phyloP scores from a whole-genome alignment of 2,797 vertebrate genomes.

The Argyrosomus regius region DNA sequence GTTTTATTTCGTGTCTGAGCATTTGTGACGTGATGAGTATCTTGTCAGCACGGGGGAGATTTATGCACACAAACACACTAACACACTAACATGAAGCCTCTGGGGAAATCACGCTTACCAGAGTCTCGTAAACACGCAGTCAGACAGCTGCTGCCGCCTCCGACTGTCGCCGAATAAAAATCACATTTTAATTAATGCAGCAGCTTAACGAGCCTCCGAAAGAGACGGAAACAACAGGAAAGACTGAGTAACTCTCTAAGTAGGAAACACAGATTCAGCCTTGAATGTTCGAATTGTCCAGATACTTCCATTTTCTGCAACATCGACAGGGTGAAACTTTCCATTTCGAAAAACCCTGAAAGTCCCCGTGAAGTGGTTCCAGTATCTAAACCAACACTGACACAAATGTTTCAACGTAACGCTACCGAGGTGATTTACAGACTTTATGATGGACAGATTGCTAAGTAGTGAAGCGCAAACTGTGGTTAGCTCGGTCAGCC shows the following conservation, averaged over 20 bases:
- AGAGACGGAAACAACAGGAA: slow-evolving; percentile 23
- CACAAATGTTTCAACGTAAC: no score
- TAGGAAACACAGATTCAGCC: neutral
- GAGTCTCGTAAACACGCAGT: slow-evolving; percentile 60
- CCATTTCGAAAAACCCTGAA: no score
- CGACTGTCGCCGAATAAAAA: slow-evolving; percentile 57
- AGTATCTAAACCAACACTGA: no score
- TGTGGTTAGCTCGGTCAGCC: no score
- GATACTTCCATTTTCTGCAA: no score
- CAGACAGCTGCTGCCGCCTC: slow-evolving; percentile 54
- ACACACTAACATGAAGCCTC: slow-evolving; percentile 10
- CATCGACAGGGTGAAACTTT: no score
- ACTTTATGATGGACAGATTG: no score
- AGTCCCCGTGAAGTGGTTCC: no score
- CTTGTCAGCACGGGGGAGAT: slow-evolving; percentile 13
- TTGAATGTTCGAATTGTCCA: no score
- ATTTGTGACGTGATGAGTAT: neutral
- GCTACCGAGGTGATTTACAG: no score
- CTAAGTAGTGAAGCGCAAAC: no score
- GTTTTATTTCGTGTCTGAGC: neutral
- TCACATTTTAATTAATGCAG: slow-evolving; percentile 57
- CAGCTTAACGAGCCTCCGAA: slow-evolving; percentile 12
- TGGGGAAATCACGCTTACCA: slow-evolving; percentile 66
- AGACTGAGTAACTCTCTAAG: slow-evolving; percentile 14
- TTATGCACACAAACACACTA: neutral